These are phyloP conservation scores for Ciconia stormi DNA, from an alignment of 2,113 vertebrate genomes.

Conservation along the genomic window DNA sequence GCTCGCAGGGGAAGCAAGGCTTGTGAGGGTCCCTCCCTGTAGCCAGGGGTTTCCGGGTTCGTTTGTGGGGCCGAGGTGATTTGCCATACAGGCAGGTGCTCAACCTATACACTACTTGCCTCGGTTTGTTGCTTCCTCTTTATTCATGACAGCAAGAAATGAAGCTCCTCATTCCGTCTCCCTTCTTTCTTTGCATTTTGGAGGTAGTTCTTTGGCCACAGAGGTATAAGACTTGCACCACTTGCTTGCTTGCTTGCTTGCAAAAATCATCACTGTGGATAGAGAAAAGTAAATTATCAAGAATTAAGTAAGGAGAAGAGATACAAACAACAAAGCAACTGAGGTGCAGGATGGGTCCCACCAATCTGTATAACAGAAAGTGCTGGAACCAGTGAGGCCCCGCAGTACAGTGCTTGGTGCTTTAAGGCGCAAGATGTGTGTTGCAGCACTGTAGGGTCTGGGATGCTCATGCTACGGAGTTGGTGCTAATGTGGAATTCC, in stretches of 20 bases:
- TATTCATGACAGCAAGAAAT: background rate
- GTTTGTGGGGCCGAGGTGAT: background rate
- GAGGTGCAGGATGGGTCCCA: background rate
- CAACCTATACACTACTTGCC: background rate
- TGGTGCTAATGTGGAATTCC: background rate
- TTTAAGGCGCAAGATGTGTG: background rate
- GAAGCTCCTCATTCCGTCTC: background rate
- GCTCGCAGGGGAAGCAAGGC: background rate
- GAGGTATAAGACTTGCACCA: background rate
- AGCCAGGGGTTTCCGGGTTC: background rate
- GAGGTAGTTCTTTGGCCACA: background rate
- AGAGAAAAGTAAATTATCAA: background rate
- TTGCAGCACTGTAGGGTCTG: background rate
- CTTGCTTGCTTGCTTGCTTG: background rate
- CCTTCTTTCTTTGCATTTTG: background rate
- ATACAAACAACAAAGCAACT: background rate
- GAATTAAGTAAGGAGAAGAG: background rate
- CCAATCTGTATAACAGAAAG: background rate
- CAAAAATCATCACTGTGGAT: background rate
- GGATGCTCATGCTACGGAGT: background rate
- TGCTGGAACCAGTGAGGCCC: background rate
- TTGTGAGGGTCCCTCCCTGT: background rate
- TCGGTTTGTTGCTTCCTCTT: background rate
- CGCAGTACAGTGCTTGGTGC: background rate
- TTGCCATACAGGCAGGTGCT: background rate